A percentile compares a stretch with the other conserved stretches of the same genome.
Evolutionary conservation across 2,797 vertebrate species (phyloP).

Genomic region (Girardinus metallicus): DNA sequence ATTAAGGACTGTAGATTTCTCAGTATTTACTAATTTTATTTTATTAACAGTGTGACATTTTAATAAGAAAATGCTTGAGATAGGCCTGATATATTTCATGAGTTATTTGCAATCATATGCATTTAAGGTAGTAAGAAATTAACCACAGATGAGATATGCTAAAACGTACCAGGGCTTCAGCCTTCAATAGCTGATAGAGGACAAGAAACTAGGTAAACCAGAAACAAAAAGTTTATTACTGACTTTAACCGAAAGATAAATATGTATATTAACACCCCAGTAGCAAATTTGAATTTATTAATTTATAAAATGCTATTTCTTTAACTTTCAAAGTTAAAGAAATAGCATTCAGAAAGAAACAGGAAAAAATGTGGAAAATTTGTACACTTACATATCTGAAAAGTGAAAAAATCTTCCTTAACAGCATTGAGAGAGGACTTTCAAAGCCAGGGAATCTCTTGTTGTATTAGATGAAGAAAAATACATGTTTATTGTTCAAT

Average conservation of each 20-base stretch:
- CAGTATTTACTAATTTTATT: not conserved
- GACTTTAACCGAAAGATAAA: not conserved
- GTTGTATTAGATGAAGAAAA: constrained; percentile 17
- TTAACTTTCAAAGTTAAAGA: not conserved
- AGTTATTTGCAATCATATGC: not conserved
- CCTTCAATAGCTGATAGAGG: not conserved
- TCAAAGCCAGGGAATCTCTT: not conserved
- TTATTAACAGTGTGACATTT: not conserved
- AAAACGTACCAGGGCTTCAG: not conserved
- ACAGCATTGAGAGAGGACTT: constrained; percentile 1
- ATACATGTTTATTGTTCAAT: constrained; percentile 15
- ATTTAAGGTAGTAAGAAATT: not conserved
- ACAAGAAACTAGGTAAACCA: not conserved
- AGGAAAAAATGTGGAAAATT: not conserved
- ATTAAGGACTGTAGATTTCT: not conserved
- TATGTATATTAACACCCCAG: not conserved
- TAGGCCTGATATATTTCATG: no score
- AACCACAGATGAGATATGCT: not conserved
- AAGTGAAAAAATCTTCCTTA: not conserved
- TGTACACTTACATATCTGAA: not conserved
- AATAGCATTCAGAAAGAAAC: not conserved
- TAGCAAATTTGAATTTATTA: not conserved
- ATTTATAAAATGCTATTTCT: not conserved
- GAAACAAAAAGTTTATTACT: not conserved
- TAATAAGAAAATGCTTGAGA: not conserved